A percentile compares a stretch with the other conserved stretches of the same genome.
phyloP scores from a whole-genome alignment of 2,888 invertebrate species.

The Perdita meconis region DNA sequence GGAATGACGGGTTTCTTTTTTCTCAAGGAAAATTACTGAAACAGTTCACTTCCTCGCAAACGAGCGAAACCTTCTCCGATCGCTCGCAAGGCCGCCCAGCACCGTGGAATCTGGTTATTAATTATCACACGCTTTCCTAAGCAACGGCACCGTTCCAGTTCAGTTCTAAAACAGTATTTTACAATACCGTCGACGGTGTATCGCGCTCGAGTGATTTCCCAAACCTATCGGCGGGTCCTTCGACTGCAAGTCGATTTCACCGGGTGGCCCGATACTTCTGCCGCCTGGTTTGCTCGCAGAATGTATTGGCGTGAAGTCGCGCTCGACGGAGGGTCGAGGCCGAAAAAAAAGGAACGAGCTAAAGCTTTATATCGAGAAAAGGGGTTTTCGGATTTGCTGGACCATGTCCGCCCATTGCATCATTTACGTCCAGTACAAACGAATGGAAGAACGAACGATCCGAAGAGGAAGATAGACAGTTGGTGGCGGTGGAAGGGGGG shows the following conservation, averaged over 20 bases:
- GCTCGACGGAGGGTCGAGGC: conserved; percentile 56
- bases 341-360: conserved; percentile 67
- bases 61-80: no score
- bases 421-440: conserved; percentile 78
- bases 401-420: conserved; percentile 75
- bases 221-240: conserved; percentile 50
- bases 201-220: conserved; percentile 32
- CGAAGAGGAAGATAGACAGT: conserved; percentile 54
- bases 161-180: neutral
- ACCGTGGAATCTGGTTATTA: neutral
- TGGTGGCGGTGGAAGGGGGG: conserved; percentile 49
- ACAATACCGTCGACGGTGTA: conserved; percentile 19
- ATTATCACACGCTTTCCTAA: neutral
- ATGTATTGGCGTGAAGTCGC: conserved; percentile 69
- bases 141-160: neutral
- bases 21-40: neutral
- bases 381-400: conserved; percentile 76
- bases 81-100: no score
- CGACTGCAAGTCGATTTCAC: conserved; percentile 52
- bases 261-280: conserved; percentile 50
- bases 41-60: no score
- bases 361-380: conserved; percentile 71
- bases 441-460: conserved; percentile 64
- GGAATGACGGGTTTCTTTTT: neutral
- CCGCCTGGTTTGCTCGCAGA: conserved; percentile 55